Evolutionary conservation across 2,888 invertebrate species (phyloP), one percentile per base, ranked within the genome.

Genomic region (Hydrotaea diabolus): DNA sequence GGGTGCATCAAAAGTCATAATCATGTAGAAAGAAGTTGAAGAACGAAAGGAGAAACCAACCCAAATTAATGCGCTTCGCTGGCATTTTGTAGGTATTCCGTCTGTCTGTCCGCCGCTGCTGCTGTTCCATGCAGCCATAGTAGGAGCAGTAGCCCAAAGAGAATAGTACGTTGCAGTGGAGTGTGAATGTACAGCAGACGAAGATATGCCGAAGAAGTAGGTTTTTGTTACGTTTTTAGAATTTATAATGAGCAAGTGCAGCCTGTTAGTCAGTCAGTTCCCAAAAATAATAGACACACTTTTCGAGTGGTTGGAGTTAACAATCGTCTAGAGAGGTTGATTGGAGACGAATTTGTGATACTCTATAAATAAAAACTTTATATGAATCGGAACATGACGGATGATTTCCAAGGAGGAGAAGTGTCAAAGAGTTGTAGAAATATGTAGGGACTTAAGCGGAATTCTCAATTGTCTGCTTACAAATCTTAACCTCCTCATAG

Each of bases 171-270:
- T 55, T 74, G 21, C 23, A 49, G 55, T 15, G 77, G 77, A 23
- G 46, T 75, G 62, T 71, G n/a, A n/a, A n/a, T n/a, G n/a, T n/a
- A n/a, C n/a, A n/a, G n/a, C 74, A 77, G 80, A 55, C 74, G 72
- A 71, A 71, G 77, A 15, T 57, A 19, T 46, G 66, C 72, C 23
- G 26, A 13, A 78, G 78, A 88, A 87, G 86, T 87, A 86, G 88
- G 87, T 87, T 88, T 88, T 87, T 85, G 88, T 86, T 88, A 88
- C 87, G 86, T 87, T 88, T 87, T 87, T 86, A 85, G 88, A 88
- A 89, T 89, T 82, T 59, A 83, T 89, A 88, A 89, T 85, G 5
- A 23, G 13, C 21, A 9, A 23, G 13, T 36, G 66, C 36, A 79
- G 21, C 59, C 23, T 66, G 46, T 31, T 11, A 17, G n/a, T 2